phyloP scores from a whole-genome alignment of 2,113 vertebrate genomes.

The Lepidothrix coronata region DNA sequence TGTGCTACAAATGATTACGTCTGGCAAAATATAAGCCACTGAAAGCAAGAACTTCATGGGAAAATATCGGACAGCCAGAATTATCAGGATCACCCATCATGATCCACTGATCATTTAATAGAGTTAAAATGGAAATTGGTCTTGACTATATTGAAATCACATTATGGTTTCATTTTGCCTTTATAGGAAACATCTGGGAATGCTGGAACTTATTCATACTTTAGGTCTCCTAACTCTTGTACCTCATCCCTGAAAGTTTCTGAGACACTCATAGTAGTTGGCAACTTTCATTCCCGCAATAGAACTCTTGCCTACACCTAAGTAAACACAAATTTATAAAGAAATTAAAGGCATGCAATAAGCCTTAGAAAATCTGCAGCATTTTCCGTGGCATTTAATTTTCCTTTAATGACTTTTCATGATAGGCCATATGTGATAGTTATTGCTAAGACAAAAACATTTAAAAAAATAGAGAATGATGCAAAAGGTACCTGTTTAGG shows the following conservation, averaged over 20 bases:
- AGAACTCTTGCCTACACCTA: not conserved
- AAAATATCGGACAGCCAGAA: not conserved
- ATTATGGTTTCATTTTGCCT: not conserved
- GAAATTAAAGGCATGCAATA: not conserved
- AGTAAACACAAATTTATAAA: not conserved
- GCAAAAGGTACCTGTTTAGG: not conserved
- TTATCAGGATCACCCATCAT: not conserved
- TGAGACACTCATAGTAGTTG: not conserved
- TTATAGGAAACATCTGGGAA: conserved; percentile 31
- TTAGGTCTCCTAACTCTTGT: not conserved
- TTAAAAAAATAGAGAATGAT: not conserved
- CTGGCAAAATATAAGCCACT: not conserved
- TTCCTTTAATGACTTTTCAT: not conserved
- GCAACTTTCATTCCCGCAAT: not conserved
- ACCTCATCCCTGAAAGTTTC: not conserved
- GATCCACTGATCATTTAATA: not conserved
- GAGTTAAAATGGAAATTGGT: conserved; percentile 25
- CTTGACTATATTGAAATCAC: conserved; percentile 6
- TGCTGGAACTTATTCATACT: not conserved
- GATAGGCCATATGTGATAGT: not conserved
- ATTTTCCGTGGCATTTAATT: not conserved
- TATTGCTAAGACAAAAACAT: not conserved
- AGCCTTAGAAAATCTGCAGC: not conserved
- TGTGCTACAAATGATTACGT: not conserved
- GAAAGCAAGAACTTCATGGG: not conserved